These are phyloP conservation scores for Episyrphus balteatus DNA, from an alignment of 1,140 invertebrate species.

Conservation along the genomic window DNA sequence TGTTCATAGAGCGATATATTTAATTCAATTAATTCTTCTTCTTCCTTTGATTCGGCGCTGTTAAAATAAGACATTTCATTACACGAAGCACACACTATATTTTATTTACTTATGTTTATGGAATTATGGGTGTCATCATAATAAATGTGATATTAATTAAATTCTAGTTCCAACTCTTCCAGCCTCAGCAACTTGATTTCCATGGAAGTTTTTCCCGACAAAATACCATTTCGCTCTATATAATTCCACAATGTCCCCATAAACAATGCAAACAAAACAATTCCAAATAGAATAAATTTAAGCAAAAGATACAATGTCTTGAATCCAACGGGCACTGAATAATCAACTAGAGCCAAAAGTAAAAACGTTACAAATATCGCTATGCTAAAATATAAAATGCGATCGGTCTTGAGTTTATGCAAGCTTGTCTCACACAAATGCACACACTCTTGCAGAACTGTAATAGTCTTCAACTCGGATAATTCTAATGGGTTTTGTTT, in stretches of 20 bases:
- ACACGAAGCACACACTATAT: too few species aligned
- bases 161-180: neutral
- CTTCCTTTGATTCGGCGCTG: too few species aligned
- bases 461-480: conserved; percentile 10
- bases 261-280: conserved; percentile 57
- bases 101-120: too few species aligned
- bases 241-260: conserved; percentile 71
- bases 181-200: conserved; percentile 38
- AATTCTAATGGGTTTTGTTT: conserved; percentile 5
- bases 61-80: too few species aligned
- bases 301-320: conserved; percentile 41
- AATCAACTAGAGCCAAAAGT: conserved; percentile 34
- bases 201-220: conserved; percentile 54
- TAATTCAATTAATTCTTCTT: too few species aligned
- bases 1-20: too few species aligned
- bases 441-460: conserved; percentile 47
- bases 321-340: conserved; percentile 34
- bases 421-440: conserved; percentile 48
- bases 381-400: conserved; percentile 45
- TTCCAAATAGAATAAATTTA: conserved; percentile 48
- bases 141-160: too few species aligned
- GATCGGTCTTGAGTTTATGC: conserved; percentile 43
- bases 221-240: conserved; percentile 63
- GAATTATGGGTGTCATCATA: too few species aligned
- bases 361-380: conserved; percentile 39